Base-by-base conservation (phyloP, 92 coral and sea anemone genomes). In the Porites divaricata region DNA sequence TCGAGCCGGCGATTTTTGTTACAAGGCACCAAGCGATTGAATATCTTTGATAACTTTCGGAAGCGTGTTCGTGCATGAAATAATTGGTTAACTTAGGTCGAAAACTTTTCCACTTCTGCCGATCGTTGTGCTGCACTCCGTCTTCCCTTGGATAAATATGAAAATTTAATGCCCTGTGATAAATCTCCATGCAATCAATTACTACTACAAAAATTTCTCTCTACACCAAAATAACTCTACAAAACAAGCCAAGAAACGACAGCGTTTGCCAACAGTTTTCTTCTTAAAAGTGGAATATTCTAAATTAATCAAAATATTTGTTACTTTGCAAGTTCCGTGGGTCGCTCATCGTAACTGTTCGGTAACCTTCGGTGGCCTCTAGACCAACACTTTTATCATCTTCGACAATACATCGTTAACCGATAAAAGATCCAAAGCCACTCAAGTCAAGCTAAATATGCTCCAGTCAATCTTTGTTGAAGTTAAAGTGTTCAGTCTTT, bases 381-480 rank as follows among this genome's bases (percentile, higher is more conserved):
- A 8, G 16, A 48, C 21, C 19, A 24, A 15, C 49, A 75, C 28
- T 25, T 54, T 75, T 52, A 51, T 67, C 2, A 21, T 58, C 57
- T 56, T 25, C 26, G 64, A 75, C 16, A 65, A 63, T 19, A 26
- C 21, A 19, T 76, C 25, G 74, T 69, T n/a, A 21, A 35, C 65
- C n/a, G 17, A 49, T 22, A 58, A 48, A 52, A 14, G 5, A 8
- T 22, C 77, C 62, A 20, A 35, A 2, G 9, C 63, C 20, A 8
- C 19, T 10, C 50, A 82, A 9, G 79, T 67, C 14, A 94, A 84
- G 51, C 96, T 95, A 45, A 88, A 70, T 16, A 89, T 79, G 67
- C 88, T 95, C 99, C 99, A 96, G 91, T 96, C 99, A 58, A 96
- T 96, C 25, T 93, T 86, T 7, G 99, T 92, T n/a, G 95, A 85